Conservation (phyloP, 2,113 vertebrate genomes). For the Scomber japonicus region DNA sequence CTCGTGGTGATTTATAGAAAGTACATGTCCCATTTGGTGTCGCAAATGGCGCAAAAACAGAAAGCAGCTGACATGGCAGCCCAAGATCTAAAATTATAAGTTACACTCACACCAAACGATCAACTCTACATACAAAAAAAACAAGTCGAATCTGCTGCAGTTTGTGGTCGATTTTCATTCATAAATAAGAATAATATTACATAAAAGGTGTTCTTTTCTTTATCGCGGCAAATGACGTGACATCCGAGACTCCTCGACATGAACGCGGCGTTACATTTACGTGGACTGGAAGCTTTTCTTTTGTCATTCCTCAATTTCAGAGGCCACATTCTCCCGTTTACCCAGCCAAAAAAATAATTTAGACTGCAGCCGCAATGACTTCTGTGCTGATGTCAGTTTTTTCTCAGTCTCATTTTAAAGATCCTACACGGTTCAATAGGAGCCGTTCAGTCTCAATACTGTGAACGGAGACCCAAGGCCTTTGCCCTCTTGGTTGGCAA, state of each 20-base stretch:
- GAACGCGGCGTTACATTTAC: neutral
- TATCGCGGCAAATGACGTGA: too few relatives aligned
- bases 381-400: neutral
- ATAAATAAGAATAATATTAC: conserved; percentile 61
- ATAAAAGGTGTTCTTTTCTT: conserved; percentile 12
- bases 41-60: conserved; percentile 3
- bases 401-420: neutral
- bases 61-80: conserved; percentile 11
- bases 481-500: conserved; percentile 38
- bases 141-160: conserved; percentile 24
- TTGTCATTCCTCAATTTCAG: conserved; percentile 5
- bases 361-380: neutral
- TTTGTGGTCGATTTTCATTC: conserved; percentile 43
- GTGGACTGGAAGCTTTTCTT: conserved; percentile 11
- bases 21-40: neutral
- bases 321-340: neutral
- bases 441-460: neutral
- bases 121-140: conserved; percentile 21
- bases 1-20: neutral
- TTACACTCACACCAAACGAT: conserved; percentile 45
- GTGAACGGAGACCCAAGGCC: conserved; percentile 18
- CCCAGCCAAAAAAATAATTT: conserved; percentile 25
- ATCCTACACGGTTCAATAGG: neutral
- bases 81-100: conserved; percentile 36
- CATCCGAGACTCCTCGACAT: too few relatives aligned